These are phyloP conservation scores for pig (Sus scrofa) DNA, from an alignment of 2,113 vertebrate species.

Conservation along the genomic window T2T-Sscrofa CM000817.6:16390001-16390500, in stretches of 20 bases:
- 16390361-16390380: not conserved
- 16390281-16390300: not conserved
- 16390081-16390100: not conserved
- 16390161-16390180: not conserved
- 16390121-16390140: not conserved
- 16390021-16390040: slow-evolving; percentile 10
- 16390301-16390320: not conserved
- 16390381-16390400: not conserved
- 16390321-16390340: slow-evolving; percentile 19
- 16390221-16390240: not conserved
- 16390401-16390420: not conserved
- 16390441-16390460: not conserved
- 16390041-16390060: not conserved
- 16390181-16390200: slow-evolving; percentile 34
- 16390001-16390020: not conserved
- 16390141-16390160: not conserved
- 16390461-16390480: no score
- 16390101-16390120: not conserved
- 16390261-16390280: not conserved
- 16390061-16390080: not conserved
- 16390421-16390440: not conserved
- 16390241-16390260: not conserved
- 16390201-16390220: slow-evolving; percentile 7
- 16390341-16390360: not conserved
- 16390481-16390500: no score